Evolutionary conservation across 2,113 vertebrate species (phyloP), one percentile per base, ranked within the genome.

Genomic region (Tretioscincus oriximinensis): DNA sequence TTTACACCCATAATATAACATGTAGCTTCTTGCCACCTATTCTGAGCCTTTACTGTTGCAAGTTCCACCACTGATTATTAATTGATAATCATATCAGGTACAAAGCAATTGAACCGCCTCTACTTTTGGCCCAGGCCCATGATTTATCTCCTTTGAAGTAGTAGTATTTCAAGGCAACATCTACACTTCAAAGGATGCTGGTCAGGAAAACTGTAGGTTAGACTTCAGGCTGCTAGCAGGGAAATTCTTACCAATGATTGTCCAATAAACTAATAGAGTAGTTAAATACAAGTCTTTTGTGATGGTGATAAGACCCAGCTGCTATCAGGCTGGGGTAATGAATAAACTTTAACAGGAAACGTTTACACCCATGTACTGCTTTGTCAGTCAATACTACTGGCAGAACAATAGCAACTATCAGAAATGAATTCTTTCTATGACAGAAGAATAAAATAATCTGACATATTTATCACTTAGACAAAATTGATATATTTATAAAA

Each of bases 131-230:
- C 84, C 29, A 78, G 47, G 11, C 10, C 71, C 29, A 64, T 81
- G 88, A 92, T 89, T 89, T 0, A n/a, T 35, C 45, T 47, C 0
- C 88, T 92, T 82, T 81, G 80, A 81, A 81, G 80, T 81, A 6
- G 3, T 75, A 73, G 68, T 76, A 61, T 82, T 82, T 82, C 73
- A 68, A 88, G 92, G 89, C 76, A 90, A 92, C 85, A 6, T 68
- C 84, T 86, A 60, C 29, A 90, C 89, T 91, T 92, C 92, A 93
- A 93, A 93, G 91, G 81, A 87, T 77, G 86, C 74, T 85, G 41
- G 64, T 1, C 5, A 18, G 29, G 82, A 78, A 58, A 90, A 80
- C 89, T 84, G 88, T 79, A 35, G 64, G 51, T 47, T 84, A 49
- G 49, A 69, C 18, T 69, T 51, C 29, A n/a, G 1, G 22, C 45